Base-by-base conservation (phyloP, 2,797 vertebrate genomes). In the Sebastes baramenuke region DNA sequence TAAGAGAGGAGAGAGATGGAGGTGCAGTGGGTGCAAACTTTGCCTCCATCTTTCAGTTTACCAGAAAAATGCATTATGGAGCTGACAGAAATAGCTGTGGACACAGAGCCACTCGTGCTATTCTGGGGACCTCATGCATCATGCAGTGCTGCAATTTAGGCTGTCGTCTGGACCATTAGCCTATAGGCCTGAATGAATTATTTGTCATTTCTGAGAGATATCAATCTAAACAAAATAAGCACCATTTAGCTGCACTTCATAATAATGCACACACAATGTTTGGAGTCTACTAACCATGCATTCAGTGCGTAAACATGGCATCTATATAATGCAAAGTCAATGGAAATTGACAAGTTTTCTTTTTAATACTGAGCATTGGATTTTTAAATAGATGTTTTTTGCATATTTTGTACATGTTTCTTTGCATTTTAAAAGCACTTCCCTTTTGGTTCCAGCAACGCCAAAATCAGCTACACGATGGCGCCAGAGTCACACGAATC, bases 401-500 rank as follows among this genome's bases (percentile, higher is more conserved):
- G 18, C 20, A 54, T 22, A 52, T 58, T 27, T 32, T 3, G 29
- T 16, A 27, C 20, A 18, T 20, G 0, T n/a, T 10, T 12, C 10
- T 9, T 64, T 64, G 22, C 14, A 30, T 14, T 22, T 34, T 49
- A 14, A 46, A 75, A 42, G 2, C 20, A 6, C 1, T 1, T 29
- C 7, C 2, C n/a, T 34, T 81, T 54, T 27, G 4, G 67, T 67
- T 30, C 1, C 67, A 70, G 92, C 86, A 95, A 92, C 70, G 49
- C 94, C 91, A 18, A n/a, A 56, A 52, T 71, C 82, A 10, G 84
- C 93, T 76, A 68, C 94, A 92, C 65, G 95, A 92, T 95, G 95
- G 95, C 95, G 95, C 92, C 87, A 94, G 91, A 95, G 94, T 69
- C 86, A 27, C 84, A 68, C 32, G 20, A 22, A 92, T 83, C 1